phyloP scores from a whole-genome alignment of 2,888 invertebrate species.

The Salpingus planirostris region DNA sequence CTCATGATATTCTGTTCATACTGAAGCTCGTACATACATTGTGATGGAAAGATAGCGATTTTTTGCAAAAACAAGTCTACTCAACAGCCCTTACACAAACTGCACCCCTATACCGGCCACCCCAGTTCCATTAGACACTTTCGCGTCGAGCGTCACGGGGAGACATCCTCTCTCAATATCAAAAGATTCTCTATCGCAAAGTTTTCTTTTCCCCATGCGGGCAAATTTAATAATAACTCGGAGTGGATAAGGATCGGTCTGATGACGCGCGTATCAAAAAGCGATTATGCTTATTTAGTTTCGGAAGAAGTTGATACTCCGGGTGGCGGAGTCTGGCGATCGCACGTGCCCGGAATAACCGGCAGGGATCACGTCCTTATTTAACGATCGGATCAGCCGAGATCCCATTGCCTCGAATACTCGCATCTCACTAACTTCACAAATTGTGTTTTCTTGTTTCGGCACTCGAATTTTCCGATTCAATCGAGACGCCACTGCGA shows the following conservation, averaged over 20 bases:
- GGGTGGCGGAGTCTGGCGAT: conserved; percentile 9
- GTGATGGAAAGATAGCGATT: too few relatives aligned
- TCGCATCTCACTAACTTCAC: conserved; percentile 37
- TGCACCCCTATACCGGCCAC: too few relatives aligned
- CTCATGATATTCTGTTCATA: too few relatives aligned
- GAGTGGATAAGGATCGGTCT: too few relatives aligned
- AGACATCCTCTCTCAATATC: too few relatives aligned
- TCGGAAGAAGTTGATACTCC: conserved; percentile 20
- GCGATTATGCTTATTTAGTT: conserved; percentile 34
- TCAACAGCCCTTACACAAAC: too few relatives aligned
- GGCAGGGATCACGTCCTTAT: conserved; percentile 37
- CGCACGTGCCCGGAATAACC: conserved; percentile 35
- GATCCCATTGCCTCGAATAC: conserved; percentile 29
- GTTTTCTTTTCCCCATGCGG: too few relatives aligned
- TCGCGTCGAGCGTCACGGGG: too few relatives aligned
- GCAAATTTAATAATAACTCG: background rate
- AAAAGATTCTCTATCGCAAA: too few relatives aligned
- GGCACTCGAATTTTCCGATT: conserved; percentile 34
- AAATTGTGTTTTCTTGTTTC: conserved; percentile 42
- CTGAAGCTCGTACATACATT: too few relatives aligned
- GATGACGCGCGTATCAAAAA: conserved; percentile 35
- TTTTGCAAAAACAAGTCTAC: too few relatives aligned
- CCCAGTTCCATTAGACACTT: too few relatives aligned
- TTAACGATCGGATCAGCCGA: conserved; percentile 39
- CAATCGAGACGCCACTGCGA: conserved; percentile 25